Evolutionary conservation across 1,140 invertebrate species (phyloP), one percentile per base, ranked within the genome.

Genomic region (Conus betulinus): DNA sequence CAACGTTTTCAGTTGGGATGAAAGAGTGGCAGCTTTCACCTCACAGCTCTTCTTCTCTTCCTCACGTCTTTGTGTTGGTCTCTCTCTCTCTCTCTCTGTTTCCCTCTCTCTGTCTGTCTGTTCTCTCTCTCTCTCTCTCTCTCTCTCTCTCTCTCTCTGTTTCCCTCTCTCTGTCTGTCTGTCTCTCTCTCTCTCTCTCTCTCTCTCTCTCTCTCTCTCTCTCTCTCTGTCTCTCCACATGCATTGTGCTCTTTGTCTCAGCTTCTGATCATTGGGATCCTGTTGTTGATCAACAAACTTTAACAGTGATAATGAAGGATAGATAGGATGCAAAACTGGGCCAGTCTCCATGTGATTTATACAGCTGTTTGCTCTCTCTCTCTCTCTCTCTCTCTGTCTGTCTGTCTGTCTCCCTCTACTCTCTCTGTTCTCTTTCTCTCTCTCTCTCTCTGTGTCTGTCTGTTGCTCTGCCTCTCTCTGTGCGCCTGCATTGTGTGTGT

Each of bases 51-150:
- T 39, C 39, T 39, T 39, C 39, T 39, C 39, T 39, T 39, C n/a
- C 25, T 7, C 39, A 3, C 3, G 7, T 27, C n/a, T 78, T 25
- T 78, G n/a, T 39, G 25, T 78, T 25, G 11, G 1, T 67, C 51
- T 67, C 82, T 67, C 53, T 86, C 60, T 86, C 3, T 74, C 60
- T 74, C 63, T 27, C 60, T 67, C 85, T 86, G 57, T 27, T 60
- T 74, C 27, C 71, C 85, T 67, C 27, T 86, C 85, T 74, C 25
- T 67, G 60, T 86, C 60, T 74, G 39, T 71, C 27, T 74, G 51
- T 84, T 55, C 57, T 55, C 85, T 51, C 85, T 71, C 0, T 67
- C 85, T 51, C 60, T 74, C 67, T 20, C 85, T 74, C 67, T 3
- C 39, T n/a, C 4, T 53, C 15, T 17, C 60, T 67, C 5, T 63